These are phyloP conservation scores for Lampris incognitus DNA, from an alignment of 2,113 vertebrate species.

Conservation along the genomic window DNA sequence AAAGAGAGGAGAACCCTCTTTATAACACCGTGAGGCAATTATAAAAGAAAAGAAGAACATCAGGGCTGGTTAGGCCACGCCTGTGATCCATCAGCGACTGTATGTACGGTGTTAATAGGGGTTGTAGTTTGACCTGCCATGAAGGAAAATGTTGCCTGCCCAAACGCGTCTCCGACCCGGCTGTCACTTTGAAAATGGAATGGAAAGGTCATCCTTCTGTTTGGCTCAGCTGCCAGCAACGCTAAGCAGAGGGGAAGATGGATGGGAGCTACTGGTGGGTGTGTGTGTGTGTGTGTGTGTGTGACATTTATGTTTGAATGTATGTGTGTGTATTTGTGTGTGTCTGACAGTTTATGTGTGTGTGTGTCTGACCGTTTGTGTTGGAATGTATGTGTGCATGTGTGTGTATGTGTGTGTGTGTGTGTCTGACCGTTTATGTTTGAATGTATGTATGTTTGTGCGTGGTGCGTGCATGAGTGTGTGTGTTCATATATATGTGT, in stretches of 20 bases:
- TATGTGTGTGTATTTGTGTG: not conserved
- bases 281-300: not conserved
- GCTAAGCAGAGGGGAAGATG: not conserved
- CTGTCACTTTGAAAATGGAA: slow-evolving; percentile 74
- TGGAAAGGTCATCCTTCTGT: slow-evolving; percentile 74
- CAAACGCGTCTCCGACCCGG: slow-evolving; percentile 67
- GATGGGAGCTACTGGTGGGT: not conserved
- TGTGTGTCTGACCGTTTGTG: not conserved
- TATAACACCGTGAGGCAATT: not conserved
- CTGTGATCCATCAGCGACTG: too few relatives aligned
- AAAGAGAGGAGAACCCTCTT: slow-evolving; percentile 14
- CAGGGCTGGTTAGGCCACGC: too few relatives aligned
- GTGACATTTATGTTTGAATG: not conserved
- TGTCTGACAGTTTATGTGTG: not conserved
- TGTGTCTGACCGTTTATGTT: not conserved
- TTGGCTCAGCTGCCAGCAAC: too few relatives aligned
- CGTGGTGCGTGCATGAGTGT: not conserved
- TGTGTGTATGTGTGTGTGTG: not conserved
- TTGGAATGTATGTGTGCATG: not conserved
- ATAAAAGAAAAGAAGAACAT: not conserved
- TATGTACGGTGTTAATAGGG: not conserved
- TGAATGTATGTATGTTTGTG: not conserved
- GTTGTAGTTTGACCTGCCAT: slow-evolving; percentile 63
- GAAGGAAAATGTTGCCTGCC: slow-evolving; percentile 74
- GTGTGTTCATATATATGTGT: not conserved